These are phyloP conservation scores for Etheostoma spectabile DNA, from an alignment of 2,113 vertebrate genomes.

Conservation along the genomic window DNA sequence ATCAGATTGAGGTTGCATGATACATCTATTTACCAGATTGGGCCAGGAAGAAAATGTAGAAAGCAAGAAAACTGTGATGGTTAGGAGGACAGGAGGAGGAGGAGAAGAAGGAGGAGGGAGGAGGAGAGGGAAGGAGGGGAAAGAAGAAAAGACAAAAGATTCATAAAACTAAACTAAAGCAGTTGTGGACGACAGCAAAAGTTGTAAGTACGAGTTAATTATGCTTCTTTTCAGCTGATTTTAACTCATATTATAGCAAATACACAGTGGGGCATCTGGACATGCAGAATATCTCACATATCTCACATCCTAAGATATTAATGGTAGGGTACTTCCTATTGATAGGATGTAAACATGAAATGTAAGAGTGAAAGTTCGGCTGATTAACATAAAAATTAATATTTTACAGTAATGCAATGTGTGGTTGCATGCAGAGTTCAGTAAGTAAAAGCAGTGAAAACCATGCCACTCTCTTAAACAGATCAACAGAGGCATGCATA, in stretches of 20 bases:
- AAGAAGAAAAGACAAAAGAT: constrained; percentile 77
- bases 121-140: constrained; percentile 66
- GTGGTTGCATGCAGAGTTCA: constrained; percentile 24
- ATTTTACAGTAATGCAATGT: constrained; percentile 1
- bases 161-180: constrained; percentile 77
- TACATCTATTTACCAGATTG: constrained; percentile 13
- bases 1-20: constrained; percentile 2
- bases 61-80: constrained; percentile 47
- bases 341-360: constrained; percentile 18
- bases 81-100: constrained; percentile 50
- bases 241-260: constrained; percentile 31
- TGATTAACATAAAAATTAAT: neutral
- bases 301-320: constrained; percentile 27
- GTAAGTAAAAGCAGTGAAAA: constrained; percentile 22
- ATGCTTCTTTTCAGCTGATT: constrained; percentile 44
- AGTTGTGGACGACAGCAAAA: constrained; percentile 74
- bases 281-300: constrained; percentile 23
- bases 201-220: constrained; percentile 78
- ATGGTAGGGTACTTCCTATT: neutral
- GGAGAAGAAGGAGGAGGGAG: constrained; percentile 48
- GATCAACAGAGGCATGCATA: constrained; percentile 26
- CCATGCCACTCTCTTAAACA: constrained; percentile 17
- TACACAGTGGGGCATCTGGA: constrained; percentile 23
- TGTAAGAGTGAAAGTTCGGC: neutral
- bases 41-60: constrained; percentile 34